Base-by-base conservation (phyloP, 2,888 invertebrate genomes). In the Metellina segmentata region DNA sequence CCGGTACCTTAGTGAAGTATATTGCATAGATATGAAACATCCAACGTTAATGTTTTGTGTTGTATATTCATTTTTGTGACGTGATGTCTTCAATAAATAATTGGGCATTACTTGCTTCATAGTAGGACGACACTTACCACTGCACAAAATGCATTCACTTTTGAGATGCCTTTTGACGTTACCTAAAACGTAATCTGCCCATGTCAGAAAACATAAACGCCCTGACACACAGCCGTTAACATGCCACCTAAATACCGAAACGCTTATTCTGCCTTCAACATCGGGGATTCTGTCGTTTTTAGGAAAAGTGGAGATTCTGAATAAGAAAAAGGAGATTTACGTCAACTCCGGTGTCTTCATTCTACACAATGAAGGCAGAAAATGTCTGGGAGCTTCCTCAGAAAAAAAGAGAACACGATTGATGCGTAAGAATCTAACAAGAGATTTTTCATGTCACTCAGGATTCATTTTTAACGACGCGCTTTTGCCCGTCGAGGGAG, bases 391-490 rank as follows among this genome's bases (percentile, higher is more conserved):
- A n/a, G 51, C 19, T 77, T 6, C n/a, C 77, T 19, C n/a, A 77
- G 79, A 53, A 53, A 79, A 79, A 34, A 69, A 34, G 53, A 48
- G n/a, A 75, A 48, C 52, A 16, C 74, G 53, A 85, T 53, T 74
- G 71, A 75, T n/a, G 85, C 34, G 85, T 1, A 53, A 34, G 72
- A 75, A 75, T 53, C 74, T 85, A 85, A 85, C 85, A 85, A 74
- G 85, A 48, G 75, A 85, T 85, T 75, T 85, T 75, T 85, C 85
- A 61, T 75, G 85, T 75, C 85, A 85, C 13, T 75, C 53, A 61
- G 20, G 16, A 85, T 85, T 53, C 75, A 85, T 85, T 85, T 85
- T 85, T 75, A 85, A 85, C 85, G 74, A 85, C 75, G 74, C 52
- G n/a, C 52, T 52, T 78, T 77, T 77, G 48, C 51, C 49, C 52